Evolutionary conservation across 2,888 invertebrate genomes (phyloP).

Genomic region (Mythimna impura): DNA sequence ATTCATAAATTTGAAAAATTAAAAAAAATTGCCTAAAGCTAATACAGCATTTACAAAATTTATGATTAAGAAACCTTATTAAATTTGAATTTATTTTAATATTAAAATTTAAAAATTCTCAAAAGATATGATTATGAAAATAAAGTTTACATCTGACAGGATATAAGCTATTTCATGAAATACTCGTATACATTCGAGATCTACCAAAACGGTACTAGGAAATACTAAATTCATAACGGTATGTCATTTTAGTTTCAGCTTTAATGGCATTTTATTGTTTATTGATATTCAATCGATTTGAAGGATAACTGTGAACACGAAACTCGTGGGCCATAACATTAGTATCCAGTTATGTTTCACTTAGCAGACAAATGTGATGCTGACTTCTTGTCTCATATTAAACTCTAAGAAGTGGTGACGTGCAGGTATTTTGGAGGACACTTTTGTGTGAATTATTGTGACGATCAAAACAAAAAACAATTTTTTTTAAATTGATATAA

Average conservation of each 20-base stretch:
- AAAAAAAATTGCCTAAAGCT: too few relatives aligned
- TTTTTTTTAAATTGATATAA: too few relatives aligned
- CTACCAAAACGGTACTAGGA: not conserved
- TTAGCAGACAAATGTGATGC: not conserved
- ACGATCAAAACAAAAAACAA: not conserved
- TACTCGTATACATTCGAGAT: not conserved
- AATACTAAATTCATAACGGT: not conserved
- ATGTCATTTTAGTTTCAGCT: slow-evolving; percentile 1
- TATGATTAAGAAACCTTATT: too few relatives aligned
- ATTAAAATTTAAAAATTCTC: too few relatives aligned
- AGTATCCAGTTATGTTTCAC: not conserved
- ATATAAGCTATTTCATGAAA: not conserved
- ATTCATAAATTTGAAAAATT: too few relatives aligned
- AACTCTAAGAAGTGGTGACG: not conserved
- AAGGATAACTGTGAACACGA: not conserved
- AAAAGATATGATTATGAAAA: not conserved
- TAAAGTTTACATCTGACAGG: not conserved
- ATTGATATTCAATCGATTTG: slow-evolving; percentile 5
- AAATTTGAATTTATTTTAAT: too few relatives aligned
- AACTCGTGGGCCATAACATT: not conserved
- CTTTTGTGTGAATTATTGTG: not conserved
- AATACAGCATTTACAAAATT: too few relatives aligned
- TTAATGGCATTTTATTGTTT: slow-evolving; percentile 2
- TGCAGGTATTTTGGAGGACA: not conserved
- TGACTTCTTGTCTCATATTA: not conserved